Conservation (phyloP, 1,140 invertebrate genomes). For the Chlorops oryzae region DNA sequence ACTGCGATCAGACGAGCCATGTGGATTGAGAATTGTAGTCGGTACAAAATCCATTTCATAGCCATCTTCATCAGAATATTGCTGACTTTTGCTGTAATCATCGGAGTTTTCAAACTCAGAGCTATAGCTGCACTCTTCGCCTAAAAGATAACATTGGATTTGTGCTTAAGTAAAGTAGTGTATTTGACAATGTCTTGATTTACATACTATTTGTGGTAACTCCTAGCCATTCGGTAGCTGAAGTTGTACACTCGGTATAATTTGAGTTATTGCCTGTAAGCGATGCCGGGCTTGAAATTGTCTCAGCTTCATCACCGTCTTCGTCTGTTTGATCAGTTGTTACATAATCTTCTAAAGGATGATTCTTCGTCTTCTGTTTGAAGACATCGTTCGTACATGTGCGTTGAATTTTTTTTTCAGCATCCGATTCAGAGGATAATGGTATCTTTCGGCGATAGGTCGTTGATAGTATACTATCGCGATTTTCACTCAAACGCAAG, state of each 20-base stretch:
- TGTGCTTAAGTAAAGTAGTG: neutral
- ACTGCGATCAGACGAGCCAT: constrained; percentile 68
- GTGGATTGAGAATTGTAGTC: constrained; percentile 65
- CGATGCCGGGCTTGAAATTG: constrained; percentile 48
- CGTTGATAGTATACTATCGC: neutral
- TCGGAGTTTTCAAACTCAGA: constrained; percentile 64
- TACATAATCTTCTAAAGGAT: constrained; percentile 22
- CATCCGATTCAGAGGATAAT: constrained; percentile 11
- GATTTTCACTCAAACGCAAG: constrained; percentile 33
- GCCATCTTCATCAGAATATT: constrained; percentile 49
- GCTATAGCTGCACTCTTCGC: constrained; percentile 73
- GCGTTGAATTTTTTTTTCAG: constrained; percentile 1
- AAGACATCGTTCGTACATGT: too few species aligned
- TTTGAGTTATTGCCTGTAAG: constrained; percentile 25
- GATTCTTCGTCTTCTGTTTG: too few species aligned
- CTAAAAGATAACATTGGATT: constrained; percentile 24
- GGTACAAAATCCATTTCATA: constrained; percentile 68
- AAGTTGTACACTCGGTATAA: constrained; percentile 50
- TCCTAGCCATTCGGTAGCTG: constrained; percentile 75
- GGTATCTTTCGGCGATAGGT: neutral
- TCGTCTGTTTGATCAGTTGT: constrained; percentile 52
- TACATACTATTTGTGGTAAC: constrained; percentile 75
- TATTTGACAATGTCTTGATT: too few species aligned
- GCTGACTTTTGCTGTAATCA: constrained; percentile 45
- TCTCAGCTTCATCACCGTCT: constrained; percentile 52